These are phyloP conservation scores for Thecophora atra DNA, from an alignment of 2,888 invertebrate genomes.

Conservation along the genomic window DNA sequence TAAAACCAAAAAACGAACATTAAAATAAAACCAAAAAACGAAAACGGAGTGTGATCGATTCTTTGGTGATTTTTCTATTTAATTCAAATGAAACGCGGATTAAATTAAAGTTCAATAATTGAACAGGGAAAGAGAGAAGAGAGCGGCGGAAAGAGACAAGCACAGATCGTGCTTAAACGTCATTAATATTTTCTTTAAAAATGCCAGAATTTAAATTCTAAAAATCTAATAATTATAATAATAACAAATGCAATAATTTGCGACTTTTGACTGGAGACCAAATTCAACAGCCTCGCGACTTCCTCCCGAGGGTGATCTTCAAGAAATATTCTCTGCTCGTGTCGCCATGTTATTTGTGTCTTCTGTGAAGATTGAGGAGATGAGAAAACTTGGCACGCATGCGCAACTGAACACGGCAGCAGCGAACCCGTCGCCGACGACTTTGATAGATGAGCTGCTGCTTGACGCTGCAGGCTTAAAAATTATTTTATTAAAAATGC, in stretches of 20 bases:
- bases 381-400: not conserved
- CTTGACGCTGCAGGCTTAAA: conserved; percentile 42
- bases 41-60: too few relatives aligned
- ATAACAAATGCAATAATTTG: conserved; percentile 28
- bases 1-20: too few relatives aligned
- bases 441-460: conserved; percentile 42
- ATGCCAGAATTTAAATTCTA: not conserved
- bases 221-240: conserved; percentile 20
- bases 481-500: conserved; percentile 39
- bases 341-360: not conserved
- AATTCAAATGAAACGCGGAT: too few relatives aligned
- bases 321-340: not conserved
- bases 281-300: conserved; percentile 2
- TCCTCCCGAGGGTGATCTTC: not conserved
- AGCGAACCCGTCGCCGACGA: not conserved
- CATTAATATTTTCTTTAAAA: too few relatives aligned
- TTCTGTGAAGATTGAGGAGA: too few relatives aligned
- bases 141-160: too few relatives aligned
- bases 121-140: too few relatives aligned
- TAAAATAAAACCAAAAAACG: too few relatives aligned
- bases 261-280: conserved; percentile 23
- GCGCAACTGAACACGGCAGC: not conserved
- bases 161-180: too few relatives aligned
- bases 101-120: too few relatives aligned
- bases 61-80: too few relatives aligned